Base-by-base conservation (phyloP, 1,140 invertebrate species). In the Apis cerana region DNA sequence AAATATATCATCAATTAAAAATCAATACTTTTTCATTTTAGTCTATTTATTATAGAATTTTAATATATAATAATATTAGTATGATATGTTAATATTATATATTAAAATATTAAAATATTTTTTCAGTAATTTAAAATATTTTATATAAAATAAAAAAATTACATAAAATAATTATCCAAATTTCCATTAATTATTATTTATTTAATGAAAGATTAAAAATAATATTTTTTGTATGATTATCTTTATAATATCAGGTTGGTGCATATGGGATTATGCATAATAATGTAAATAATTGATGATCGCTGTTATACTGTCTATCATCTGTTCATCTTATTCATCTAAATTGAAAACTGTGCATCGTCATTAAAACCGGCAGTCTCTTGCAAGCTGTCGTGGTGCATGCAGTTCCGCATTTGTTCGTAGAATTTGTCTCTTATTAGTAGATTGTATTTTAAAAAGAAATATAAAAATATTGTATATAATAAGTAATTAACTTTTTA, bases 251-350 rank as follows among this genome's bases (percentile, higher is more conserved):
- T 15, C n/a, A n/a, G n/a, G n/a, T n/a, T n/a, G n/a, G n/a, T n/a
- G n/a, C n/a, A 2, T 70, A 17, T 54, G 0, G n/a, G 17, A 74
- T 23, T 15, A 17, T 27, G 50, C 9, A n/a, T 3, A 17, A 43
- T 43, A 33, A 17, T 19, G 33, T 69, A 11, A 50, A 54, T 54
- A 61, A 76, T 68, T 64, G n/a, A 58, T 43, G 21, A 23, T 78
- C n/a, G 21, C n/a, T 67, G 56, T 27, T 52, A 75, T 62, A 61
- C 43, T 56, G 48, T 69, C 71, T 56, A 75, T 75, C 64, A 84
- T 85, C 75, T 79, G 82, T 87, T 50, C 86, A 80, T 87, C 81
- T 87, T 87, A 52, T 64, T 70, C 85, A 85, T 88, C 82, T 85
- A 75, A 88, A 78, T 78, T 70, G 65, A 87, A 87, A 85, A 88